Evolutionary conservation across 2,888 invertebrate genomes (phyloP), one percentile per base, ranked within the genome.

Genomic region (Aplocera efformata): DNA sequence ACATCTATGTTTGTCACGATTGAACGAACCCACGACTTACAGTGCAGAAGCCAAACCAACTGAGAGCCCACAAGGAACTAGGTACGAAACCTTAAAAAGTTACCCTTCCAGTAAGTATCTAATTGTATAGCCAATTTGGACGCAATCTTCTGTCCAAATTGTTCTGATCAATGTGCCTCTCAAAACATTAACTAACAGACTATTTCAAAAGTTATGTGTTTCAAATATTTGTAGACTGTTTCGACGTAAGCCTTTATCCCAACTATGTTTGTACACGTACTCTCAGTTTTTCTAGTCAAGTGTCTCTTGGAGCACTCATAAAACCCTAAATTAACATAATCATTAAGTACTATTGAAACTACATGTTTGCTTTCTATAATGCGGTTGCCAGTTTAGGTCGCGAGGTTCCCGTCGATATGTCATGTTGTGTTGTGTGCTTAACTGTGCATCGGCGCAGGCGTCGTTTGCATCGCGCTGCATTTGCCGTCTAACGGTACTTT

Each of bases 391-490:
- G 58, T 53, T 56, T 54, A 34, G 46, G 47, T 38, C 42, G 49
- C 36, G 49, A 59, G 58, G 58, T 64, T 68, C 61, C 63, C 67
- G 57, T 53, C 58, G 58, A 67, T 59, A 60, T 63, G 67, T 63
- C 60, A 66, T 59, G 58, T 48, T 45, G 51, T 57, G 54, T 48
- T 72, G 67, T 74, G 55, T 72, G 54, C 53, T 64, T 71, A 74
- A 72, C 67, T 64, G 67, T 65, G 61, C 57, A 56, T 48, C 46
- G 34, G 36, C 52, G 44, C 42, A 29, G 33, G 41, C 43, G 40
- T 62, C 66, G 67, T 78, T 72, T 78, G 75, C 77, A 73, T 79
- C 68, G 66, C 45, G 53, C 67, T 72, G 70, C 72, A 67, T 67
- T 71, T 57, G 68, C 64, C 56, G 55, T 42, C 46, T 76, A 82